phyloP scores from a whole-genome alignment of 37 sponge, comb jelly and placozoan species.

The Amphimedon queenslandica region DNA sequence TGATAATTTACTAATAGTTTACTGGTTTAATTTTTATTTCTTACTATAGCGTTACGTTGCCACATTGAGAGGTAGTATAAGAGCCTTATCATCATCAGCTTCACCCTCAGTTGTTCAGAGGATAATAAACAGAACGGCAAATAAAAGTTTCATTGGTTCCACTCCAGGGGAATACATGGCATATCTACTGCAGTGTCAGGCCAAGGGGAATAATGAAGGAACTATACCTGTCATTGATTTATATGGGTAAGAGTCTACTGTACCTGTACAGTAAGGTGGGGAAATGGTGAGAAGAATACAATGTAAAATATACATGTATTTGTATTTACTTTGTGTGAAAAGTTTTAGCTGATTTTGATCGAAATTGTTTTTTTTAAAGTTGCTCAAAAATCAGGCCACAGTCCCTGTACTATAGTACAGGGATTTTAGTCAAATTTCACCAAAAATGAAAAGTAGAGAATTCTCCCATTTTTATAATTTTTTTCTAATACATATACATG shows the following conservation, averaged over 20 bases:
- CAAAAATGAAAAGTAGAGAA: no score
- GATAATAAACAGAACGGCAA: neutral
- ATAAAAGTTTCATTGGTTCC: slow-evolving; percentile 56
- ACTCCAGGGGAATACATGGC: slow-evolving; percentile 71
- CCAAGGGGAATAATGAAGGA: slow-evolving; percentile 25
- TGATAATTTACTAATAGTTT: no score
- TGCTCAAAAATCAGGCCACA: no score
- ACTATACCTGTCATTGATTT: slow-evolving; percentile 68
- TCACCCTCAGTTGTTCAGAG: neutral
- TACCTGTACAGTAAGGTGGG: neutral
- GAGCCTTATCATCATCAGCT: neutral
- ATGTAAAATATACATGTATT: no score
- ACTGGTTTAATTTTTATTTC: neutral
- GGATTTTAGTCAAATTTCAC: no score
- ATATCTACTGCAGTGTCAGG: slow-evolving; percentile 42
- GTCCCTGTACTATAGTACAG: no score
- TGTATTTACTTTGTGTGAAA: no score
- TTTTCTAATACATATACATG: no score
- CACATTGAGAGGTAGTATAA: slow-evolving; percentile 42
- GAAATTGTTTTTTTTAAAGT: no score
- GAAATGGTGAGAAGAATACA: no score
- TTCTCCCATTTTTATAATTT: no score
- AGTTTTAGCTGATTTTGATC: no score
- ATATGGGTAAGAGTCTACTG: slow-evolving; percentile 55
- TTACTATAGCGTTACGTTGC: slow-evolving; percentile 59